Conservation (phyloP, 2,888 invertebrate species). For the Atethmia centrago region DNA sequence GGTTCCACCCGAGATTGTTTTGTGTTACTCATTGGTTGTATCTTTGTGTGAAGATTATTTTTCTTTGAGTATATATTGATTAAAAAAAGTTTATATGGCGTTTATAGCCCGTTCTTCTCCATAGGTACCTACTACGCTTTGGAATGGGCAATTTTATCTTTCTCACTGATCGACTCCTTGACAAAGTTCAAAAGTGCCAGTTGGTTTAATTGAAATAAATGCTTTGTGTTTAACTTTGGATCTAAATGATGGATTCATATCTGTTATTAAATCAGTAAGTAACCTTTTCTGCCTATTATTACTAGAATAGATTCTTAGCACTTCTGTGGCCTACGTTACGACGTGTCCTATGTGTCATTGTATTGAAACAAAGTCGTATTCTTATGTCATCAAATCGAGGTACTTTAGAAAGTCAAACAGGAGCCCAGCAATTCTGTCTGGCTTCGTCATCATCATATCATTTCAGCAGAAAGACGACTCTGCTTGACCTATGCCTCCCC, state of each 20-base stretch:
- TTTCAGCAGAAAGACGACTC: not conserved
- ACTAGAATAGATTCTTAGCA: not conserved
- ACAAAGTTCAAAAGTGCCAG: too few species aligned
- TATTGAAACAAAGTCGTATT: not conserved
- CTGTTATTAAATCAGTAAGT: too few species aligned
- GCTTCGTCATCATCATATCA: not conserved
- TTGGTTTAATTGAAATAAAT: too few species aligned
- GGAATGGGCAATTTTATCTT: too few species aligned
- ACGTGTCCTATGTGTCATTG: not conserved
- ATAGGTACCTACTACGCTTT: too few species aligned
- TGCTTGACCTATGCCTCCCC: not conserved
- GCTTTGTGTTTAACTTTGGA: too few species aligned
- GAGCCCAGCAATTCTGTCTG: not conserved
- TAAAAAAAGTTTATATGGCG: too few species aligned
- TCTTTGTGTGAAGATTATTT: constrained; percentile 6
- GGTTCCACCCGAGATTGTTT: constrained; percentile 57
- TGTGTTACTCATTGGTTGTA: not conserved
- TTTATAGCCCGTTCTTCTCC: too few species aligned
- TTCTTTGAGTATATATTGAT: not conserved
- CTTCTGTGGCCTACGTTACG: not conserved
- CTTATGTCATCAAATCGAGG: not conserved
- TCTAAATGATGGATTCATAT: too few species aligned
- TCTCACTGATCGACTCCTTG: too few species aligned
- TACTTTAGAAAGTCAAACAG: not conserved
- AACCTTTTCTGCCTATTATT: too few species aligned